These are phyloP conservation scores for Saturnia japonica DNA, from an alignment of 2,888 invertebrate genomes.

Conservation along the genomic window DNA sequence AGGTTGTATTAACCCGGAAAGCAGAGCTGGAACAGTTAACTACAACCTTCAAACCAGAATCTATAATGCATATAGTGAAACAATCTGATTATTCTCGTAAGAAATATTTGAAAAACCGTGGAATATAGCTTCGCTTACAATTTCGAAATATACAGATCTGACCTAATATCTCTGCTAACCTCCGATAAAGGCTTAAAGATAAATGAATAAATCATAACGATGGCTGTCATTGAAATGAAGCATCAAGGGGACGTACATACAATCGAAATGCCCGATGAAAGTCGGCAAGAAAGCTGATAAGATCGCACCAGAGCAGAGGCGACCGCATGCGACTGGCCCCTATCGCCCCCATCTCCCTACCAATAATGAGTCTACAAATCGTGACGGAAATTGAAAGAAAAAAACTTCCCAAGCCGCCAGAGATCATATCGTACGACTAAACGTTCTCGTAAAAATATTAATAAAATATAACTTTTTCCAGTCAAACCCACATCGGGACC, in stretches of 20 bases:
- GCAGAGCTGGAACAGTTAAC: no score
- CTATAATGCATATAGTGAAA: no score
- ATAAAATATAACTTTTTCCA: constrained; percentile 82
- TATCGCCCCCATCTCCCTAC: constrained; percentile 78
- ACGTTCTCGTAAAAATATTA: constrained; percentile 82
- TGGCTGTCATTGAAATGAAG: constrained; percentile 70
- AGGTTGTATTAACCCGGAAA: no score
- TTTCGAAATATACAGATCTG: background rate
- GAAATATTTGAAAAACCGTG: background rate
- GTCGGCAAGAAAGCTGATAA: constrained; percentile 77
- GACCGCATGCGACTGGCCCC: constrained; percentile 75
- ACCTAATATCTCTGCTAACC: background rate
- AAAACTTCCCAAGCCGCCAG: constrained; percentile 78
- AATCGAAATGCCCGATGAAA: constrained; percentile 76
- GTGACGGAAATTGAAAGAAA: constrained; percentile 82
- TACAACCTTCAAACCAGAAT: no score
- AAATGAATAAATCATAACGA: constrained; percentile 66
- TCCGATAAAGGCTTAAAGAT: constrained; percentile 13
- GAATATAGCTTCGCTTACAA: background rate
- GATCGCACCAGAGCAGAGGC: constrained; percentile 56
- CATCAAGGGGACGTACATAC: constrained; percentile 66
- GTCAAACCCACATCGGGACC: constrained; percentile 82
- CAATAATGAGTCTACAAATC: constrained; percentile 81
- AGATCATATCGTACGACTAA: constrained; percentile 79
- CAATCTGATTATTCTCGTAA: no score